A percentile compares a stretch with the other conserved stretches of the same genome.
phyloP scores from a whole-genome alignment of 2,888 invertebrate species.

The Mesorhabditis spiculigera region DNA sequence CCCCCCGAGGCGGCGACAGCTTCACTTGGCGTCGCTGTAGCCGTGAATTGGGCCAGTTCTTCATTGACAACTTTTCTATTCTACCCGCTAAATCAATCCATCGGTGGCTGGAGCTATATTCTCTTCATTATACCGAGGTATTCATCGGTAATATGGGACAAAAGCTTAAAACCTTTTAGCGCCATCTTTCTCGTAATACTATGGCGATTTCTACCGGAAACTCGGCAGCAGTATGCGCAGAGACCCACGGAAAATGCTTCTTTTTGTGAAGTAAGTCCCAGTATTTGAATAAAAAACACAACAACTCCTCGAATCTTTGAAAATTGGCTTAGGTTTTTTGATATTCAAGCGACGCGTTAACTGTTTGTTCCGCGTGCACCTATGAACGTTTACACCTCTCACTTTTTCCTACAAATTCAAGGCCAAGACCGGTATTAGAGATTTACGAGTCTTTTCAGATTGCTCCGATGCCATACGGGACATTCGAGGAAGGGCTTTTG shows the following conservation, averaged over 20 bases:
- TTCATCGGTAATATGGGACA: neutral
- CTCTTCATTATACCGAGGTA: slow-evolving; percentile 48
- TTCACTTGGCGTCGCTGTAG: slow-evolving; percentile 40
- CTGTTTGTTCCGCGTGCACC: too few relatives aligned
- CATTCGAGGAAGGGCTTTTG: slow-evolving; percentile 4
- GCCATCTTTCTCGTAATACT: slow-evolving; percentile 31
- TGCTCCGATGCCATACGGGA: slow-evolving; percentile 4
- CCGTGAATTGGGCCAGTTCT: slow-evolving; percentile 46
- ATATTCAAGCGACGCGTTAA: too few relatives aligned
- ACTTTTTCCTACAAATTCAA: too few relatives aligned
- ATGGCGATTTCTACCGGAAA: slow-evolving; percentile 42
- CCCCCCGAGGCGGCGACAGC: slow-evolving; percentile 30
- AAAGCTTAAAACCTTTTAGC: slow-evolving; percentile 17
- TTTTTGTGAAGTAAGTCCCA: slow-evolving; percentile 3
- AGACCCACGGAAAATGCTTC: neutral
- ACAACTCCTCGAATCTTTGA: neutral
- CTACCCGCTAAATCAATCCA: slow-evolving; percentile 40
- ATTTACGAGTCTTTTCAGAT: neutral
- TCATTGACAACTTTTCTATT: slow-evolving; percentile 44
- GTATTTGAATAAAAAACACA: too few relatives aligned
- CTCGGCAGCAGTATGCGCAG: slow-evolving; percentile 10
- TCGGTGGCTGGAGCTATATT: slow-evolving; percentile 52
- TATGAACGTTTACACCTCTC: too few relatives aligned
- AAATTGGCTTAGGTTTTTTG: neutral
- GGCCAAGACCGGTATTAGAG: too few relatives aligned